These are phyloP conservation scores for Semnornis frantzii DNA, from an alignment of 2,113 vertebrate species.

Conservation along the genomic window DNA sequence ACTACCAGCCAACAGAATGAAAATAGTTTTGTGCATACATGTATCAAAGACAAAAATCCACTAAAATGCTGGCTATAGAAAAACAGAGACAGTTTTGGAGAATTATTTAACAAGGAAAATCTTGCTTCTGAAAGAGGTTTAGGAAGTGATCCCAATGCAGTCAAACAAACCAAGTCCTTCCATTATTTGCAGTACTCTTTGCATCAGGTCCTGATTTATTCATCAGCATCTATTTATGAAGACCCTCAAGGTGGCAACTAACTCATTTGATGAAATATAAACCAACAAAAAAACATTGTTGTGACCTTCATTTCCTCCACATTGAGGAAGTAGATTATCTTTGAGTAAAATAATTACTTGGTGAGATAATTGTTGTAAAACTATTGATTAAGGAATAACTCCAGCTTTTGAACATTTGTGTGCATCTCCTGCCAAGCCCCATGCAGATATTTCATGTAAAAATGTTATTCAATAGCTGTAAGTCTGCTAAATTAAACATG, in stretches of 20 bases:
- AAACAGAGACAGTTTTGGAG: not conserved
- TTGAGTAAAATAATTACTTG: not conserved
- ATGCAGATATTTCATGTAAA: slow-evolving; percentile 34
- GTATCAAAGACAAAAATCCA: not conserved
- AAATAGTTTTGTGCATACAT: not conserved
- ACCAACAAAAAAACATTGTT: not conserved
- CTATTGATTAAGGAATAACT: not conserved
- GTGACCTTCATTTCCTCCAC: not conserved
- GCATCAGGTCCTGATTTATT: not conserved
- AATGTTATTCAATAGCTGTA: slow-evolving; percentile 59
- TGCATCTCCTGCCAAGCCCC: slow-evolving; percentile 32
- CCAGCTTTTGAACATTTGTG: not conserved
- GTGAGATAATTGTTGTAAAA: slow-evolving; percentile 1
- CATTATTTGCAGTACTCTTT: not conserved
- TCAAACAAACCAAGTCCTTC: not conserved
- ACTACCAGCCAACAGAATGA: not conserved
- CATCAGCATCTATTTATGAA: not conserved
- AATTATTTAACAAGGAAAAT: not conserved
- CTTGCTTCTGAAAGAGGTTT: not conserved
- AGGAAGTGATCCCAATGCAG: not conserved
- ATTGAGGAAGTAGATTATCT: not conserved
- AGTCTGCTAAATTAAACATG: slow-evolving; percentile 57
- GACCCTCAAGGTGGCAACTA: not conserved
- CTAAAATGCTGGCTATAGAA: not conserved
- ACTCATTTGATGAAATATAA: not conserved